Percentiles rank a stretch among this genome's conserved stretches.
These are phyloP conservation scores for Callospermophilus lateralis DNA, from an alignment of 2,113 vertebrate species.

Conservation along the genomic window DNA sequence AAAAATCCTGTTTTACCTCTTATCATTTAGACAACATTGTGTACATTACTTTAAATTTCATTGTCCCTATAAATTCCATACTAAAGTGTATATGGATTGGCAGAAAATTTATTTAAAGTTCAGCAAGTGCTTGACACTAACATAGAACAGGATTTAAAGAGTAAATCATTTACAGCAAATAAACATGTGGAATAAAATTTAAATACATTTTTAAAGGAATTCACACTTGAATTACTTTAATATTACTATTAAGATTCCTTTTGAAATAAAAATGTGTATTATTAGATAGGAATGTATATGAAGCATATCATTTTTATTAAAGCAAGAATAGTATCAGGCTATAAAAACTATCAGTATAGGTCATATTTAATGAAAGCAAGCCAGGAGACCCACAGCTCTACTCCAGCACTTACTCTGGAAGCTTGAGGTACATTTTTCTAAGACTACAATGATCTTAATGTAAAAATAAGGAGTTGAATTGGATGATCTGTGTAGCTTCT, in stretches of 20 bases:
- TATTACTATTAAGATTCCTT: neutral
- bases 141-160: slow-evolving; percentile 22
- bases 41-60: slow-evolving; percentile 15
- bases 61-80: neutral
- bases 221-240: slow-evolving; percentile 21
- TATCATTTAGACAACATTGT: neutral
- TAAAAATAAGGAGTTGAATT: neutral
- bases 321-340: neutral
- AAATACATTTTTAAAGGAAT: slow-evolving; percentile 22
- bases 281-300: slow-evolving; percentile 12
- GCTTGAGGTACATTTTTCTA: neutral
- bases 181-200: neutral
- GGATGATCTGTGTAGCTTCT: neutral
- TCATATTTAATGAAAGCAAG: neutral
- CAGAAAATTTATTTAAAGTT: slow-evolving; percentile 26
- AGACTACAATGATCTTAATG: neutral
- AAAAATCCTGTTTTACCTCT: neutral
- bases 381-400: neutral
- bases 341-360: neutral
- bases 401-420: neutral
- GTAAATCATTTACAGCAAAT: slow-evolving; percentile 18
- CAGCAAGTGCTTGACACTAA: neutral
- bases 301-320: slow-evolving; percentile 7
- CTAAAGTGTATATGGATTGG: neutral
- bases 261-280: slow-evolving; percentile 22